Conservation (phyloP, 2,888 invertebrate species). For the Seira ritae region DNA sequence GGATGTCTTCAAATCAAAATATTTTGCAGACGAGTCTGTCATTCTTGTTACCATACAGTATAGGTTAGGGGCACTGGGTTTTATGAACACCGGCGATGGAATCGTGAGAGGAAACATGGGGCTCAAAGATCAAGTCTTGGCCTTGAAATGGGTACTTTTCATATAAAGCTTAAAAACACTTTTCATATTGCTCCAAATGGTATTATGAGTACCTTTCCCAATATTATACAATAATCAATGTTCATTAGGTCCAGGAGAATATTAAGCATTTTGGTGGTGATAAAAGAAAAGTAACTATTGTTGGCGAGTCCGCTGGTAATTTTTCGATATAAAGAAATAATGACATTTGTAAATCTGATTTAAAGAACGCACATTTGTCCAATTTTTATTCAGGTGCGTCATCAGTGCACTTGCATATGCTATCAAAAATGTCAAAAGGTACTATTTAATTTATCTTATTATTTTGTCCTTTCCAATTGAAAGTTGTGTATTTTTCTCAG, state of each 20-base stretch:
- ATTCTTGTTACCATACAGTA: not conserved
- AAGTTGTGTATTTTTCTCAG: not conserved
- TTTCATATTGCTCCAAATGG: too few species aligned
- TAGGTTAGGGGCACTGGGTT: slow-evolving; percentile 8
- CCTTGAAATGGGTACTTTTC: not conserved
- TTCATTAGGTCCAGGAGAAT: not conserved
- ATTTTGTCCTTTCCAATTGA: too few species aligned
- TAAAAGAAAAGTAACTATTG: slow-evolving; percentile 18
- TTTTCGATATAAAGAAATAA: too few species aligned
- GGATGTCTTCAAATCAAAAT: not conserved
- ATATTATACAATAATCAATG: not conserved
- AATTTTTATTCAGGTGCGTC: slow-evolving; percentile 31
- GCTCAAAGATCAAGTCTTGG: slow-evolving; percentile 22
- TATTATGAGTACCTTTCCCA: slow-evolving; percentile 32
- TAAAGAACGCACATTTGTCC: not conserved
- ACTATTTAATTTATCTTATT: not conserved
- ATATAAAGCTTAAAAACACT: not conserved
- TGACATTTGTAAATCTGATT: too few species aligned
- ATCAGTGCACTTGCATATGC: slow-evolving; percentile 44
- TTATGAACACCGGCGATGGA: slow-evolving; percentile 39
- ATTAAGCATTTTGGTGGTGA: not conserved
- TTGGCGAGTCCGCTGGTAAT: slow-evolving; percentile 19
- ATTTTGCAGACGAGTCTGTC: not conserved
- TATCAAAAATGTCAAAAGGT: slow-evolving; percentile 43
- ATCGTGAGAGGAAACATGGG: slow-evolving; percentile 30